Base-by-base conservation (phyloP, 2,797 vertebrate genomes). In the Neostethus bicornis region DNA sequence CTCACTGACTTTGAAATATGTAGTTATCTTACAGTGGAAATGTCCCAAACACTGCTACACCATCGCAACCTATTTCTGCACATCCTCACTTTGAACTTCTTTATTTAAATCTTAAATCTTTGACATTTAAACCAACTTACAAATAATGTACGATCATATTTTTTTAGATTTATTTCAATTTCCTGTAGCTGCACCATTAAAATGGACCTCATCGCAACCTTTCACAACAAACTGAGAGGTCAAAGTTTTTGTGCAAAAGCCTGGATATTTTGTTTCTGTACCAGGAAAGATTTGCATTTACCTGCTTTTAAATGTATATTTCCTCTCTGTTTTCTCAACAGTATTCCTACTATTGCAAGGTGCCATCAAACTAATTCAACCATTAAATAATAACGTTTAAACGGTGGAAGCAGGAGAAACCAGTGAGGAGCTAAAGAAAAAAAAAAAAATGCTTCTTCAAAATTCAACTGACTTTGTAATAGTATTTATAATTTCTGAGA, bases 21-120 rank as follows among this genome's bases (percentile, higher is more conserved):
- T 54, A 61, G 26, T 37, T 28, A 51, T 66, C 14, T 69, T 42
- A 74, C 35, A 72, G 43, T 58, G 45, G 49, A 47, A 57, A 52
- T 61, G 48, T 35, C 29, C n/a, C n/a, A n/a, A n/a, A n/a, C n/a
- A n/a, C n/a, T n/a, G n/a, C n/a, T n/a, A n/a, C n/a, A n/a, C n/a
- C n/a, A n/a, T n/a, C n/a, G n/a, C n/a, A 2, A 38, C 50, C 14
- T 5, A 13, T 13, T 50, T 16, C 16, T 41, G 48, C 11, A 3
- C 14, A 4, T 16, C 4, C 17, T 17, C 31, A 25, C 34, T 26
- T 49, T 24, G 5, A 24, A 25, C 5, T 25, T 28, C 28, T 9
- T 28, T 2, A 29, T 32, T 32, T 32, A 20, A 19, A 8, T 10
- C n/a, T n/a, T 39, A 5, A 24, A 21, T 39, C 16, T 45, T 53